Percentiles rank a stretch among this genome's conserved stretches.
Evolutionary conservation across 2,888 invertebrate species (phyloP).

Genomic region (Drosophila anomalata): DNA sequence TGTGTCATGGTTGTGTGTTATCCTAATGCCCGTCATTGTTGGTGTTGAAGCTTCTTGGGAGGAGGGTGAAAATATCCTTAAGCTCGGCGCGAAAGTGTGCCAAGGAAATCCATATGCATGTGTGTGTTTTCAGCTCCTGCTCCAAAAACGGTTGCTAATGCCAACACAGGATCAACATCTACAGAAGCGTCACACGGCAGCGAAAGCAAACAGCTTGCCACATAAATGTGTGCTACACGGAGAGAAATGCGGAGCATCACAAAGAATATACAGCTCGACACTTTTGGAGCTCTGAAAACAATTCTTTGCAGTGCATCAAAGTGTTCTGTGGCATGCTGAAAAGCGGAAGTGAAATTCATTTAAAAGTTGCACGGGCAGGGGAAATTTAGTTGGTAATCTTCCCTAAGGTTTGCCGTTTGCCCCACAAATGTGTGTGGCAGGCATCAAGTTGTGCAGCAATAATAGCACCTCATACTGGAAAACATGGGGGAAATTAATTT

Average conservation of each 20-base stretch:
- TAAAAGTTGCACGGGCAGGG: constrained; percentile 16
- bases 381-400: constrained; percentile 42
- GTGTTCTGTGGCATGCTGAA: constrained; percentile 7
- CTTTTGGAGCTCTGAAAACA: neutral
- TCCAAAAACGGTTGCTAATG: constrained; percentile 45
- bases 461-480: constrained; percentile 21
- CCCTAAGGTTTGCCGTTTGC: constrained; percentile 19
- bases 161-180: constrained; percentile 32
- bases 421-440: constrained; percentile 3
- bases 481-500: constrained; percentile 71
- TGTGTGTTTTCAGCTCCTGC: constrained; percentile 30
- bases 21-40: neutral
- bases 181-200: constrained; percentile 16
- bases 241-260: neutral
- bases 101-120: constrained; percentile 48
- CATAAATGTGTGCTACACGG: constrained; percentile 27
- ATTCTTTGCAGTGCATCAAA: constrained; percentile 7
- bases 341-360: constrained; percentile 40
- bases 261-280: too few species aligned
- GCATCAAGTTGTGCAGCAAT: constrained; percentile 6
- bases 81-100: constrained; percentile 44
- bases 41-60: neutral
- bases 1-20: neutral
- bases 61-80: constrained; percentile 9
- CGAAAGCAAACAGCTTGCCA: constrained; percentile 28